A percentile compares a stretch with the other conserved stretches of the same genome.
Evolutionary conservation across 92 coral and sea anemone species (phyloP).

Genomic region (Montipora capitata): DNA sequence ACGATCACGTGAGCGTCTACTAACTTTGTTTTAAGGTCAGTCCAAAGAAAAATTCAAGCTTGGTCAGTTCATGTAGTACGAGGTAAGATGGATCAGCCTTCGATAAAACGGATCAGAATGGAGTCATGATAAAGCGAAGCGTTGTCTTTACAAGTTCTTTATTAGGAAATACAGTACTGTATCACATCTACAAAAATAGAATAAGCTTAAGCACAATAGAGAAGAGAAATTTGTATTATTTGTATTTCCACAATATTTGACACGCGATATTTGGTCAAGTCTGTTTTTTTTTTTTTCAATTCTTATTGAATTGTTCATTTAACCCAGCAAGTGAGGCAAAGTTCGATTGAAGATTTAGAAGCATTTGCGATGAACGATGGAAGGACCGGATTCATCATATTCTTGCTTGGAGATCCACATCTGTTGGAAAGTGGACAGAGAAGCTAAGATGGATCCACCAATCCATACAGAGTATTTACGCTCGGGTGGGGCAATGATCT

Average conservation of each 20-base stretch:
- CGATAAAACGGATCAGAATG: too few relatives aligned
- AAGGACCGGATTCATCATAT: slow-evolving; percentile 94
- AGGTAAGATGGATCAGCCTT: too few relatives aligned
- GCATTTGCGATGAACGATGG: slow-evolving; percentile 89
- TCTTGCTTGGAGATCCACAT: slow-evolving; percentile 98
- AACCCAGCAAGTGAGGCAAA: background rate
- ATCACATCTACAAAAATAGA: slow-evolving; percentile 50
- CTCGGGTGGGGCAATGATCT: slow-evolving; percentile 96
- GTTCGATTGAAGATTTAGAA: slow-evolving; percentile 30
- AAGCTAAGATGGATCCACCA: slow-evolving; percentile 95
- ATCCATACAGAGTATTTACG: slow-evolving; percentile 97
- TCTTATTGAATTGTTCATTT: background rate
- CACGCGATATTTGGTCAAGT: background rate
- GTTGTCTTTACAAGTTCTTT: slow-evolving; percentile 4
- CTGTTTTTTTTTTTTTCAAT: background rate
- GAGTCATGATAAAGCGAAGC: too few relatives aligned
- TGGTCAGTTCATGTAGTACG: too few relatives aligned
- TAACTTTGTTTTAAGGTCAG: too few relatives aligned
- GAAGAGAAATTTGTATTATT: slow-evolving; percentile 34
- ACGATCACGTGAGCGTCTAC: too few relatives aligned
- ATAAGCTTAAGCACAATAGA: slow-evolving; percentile 9
- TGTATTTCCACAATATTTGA: slow-evolving; percentile 21
- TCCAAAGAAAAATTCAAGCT: too few relatives aligned
- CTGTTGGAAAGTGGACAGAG: slow-evolving; percentile 98
- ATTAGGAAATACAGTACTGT: slow-evolving; percentile 19